Evolutionary conservation across 2,113 vertebrate species (phyloP).

Genomic region (Hystrix brachyura): DNA sequence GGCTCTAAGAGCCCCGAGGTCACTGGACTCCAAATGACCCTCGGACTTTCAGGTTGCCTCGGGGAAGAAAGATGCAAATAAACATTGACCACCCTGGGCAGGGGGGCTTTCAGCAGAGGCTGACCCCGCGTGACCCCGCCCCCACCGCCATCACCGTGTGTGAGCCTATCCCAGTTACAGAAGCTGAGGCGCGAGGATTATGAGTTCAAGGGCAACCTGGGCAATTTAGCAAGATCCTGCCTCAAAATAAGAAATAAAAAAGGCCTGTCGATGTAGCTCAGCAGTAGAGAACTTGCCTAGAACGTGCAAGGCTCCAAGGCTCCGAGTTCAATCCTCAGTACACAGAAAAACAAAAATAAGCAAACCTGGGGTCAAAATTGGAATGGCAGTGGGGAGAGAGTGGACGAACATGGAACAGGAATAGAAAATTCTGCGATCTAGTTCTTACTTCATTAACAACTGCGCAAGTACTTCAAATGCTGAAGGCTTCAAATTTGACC

Average conservation of each 20-base stretch:
- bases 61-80: background rate
- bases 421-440: background rate
- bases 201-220: background rate
- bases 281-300: background rate
- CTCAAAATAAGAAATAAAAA: background rate
- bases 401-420: background rate
- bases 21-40: background rate
- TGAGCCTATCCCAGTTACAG: background rate
- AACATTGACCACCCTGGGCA: background rate
- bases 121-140: background rate
- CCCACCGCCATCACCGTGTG: background rate
- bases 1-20: no score
- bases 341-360: background rate
- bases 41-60: background rate
- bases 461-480: background rate
- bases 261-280: background rate
- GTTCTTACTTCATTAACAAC: background rate
- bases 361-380: background rate
- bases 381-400: background rate
- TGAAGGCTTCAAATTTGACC: background rate
- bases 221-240: background rate
- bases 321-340: background rate
- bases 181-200: background rate
- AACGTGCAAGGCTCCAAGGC: background rate
- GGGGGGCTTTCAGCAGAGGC: background rate